Base-by-base conservation (phyloP, 2,888 invertebrate species). In the Aromia moschata region DNA sequence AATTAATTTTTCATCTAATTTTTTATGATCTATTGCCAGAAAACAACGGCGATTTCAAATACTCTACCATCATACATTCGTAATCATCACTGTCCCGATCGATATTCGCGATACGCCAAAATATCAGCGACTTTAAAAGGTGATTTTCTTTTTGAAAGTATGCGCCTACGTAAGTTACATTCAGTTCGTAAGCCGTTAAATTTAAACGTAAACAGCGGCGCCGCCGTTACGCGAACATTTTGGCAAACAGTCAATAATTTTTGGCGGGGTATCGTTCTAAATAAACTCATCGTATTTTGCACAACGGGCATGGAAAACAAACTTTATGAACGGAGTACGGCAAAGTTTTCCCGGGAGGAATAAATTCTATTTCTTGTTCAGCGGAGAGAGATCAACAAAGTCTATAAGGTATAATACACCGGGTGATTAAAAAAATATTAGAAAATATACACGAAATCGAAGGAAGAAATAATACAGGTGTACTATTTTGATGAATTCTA, bases 161-260 rank as follows among this genome's bases (percentile, higher is more conserved):
- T 33, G 18, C 33, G 14, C 17, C 47, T 18, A 37, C 47, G 49
- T 38, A 49, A 17, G 20, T 17, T 14, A 43, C 47, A 31, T 17
- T 36, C 18, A 18, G 17, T 38, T 17, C 33, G 2, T 1, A 10
- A 25, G 38, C 7, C 15, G 2, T 15, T 47, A 47, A 49, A 38
- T 37, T 11, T 38, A 40, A 38, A 49, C 38, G 25, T 17, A 38
- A 20, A 15, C 25, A 37, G 15, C 15, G 49, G 49, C 49, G 49
- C 38, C 49, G 38, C 38, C 38, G 37, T 49, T 49, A 12, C 30
- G 25, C 11, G 16, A 43, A 47, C 14, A 49, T 49, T 49, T 38
- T 49, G 49, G 49, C 49, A 49, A 10, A 10, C 15, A 9, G 15
- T 38, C 49, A 49, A 38, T 15, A 38, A 49, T 38, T 49, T 49